These are phyloP conservation scores for Alcedo quadribrachys DNA, from an alignment of 2,797 vertebrate genomes.

Conservation along the genomic window DNA sequence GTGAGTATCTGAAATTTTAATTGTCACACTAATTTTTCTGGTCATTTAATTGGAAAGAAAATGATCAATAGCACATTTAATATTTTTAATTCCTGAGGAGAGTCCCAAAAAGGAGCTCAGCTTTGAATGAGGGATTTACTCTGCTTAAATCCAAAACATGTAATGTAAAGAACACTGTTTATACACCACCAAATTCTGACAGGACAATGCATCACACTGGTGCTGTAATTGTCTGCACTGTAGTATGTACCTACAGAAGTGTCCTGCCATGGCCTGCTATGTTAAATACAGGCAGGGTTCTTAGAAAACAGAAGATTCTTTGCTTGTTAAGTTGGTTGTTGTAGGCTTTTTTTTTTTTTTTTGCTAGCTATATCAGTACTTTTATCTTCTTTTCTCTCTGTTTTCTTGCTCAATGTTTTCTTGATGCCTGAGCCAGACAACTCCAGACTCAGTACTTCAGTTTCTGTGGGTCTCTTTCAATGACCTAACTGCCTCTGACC, in stretches of 20 bases:
- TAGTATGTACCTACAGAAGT: neutral
- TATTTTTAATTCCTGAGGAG: neutral
- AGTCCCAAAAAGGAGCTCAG: neutral
- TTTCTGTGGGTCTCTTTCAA: neutral
- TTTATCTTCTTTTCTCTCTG: neutral
- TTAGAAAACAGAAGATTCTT: neutral
- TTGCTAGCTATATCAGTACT: accelerated
- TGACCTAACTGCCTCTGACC: neutral
- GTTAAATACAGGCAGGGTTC: neutral
- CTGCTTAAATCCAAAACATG: neutral
- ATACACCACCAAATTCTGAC: neutral
- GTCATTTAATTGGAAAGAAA: neutral
- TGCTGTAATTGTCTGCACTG: neutral
- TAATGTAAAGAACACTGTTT: neutral
- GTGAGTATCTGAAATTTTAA: neutral
- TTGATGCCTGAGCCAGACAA: neutral
- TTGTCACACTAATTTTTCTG: neutral
- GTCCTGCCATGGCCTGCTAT: neutral
- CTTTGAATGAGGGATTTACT: neutral
- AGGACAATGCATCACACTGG: neutral
- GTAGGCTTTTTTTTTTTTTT: neutral
- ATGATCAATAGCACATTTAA: neutral
- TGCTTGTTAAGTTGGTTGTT: neutral
- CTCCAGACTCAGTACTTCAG: neutral
- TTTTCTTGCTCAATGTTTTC: neutral